Evolutionary conservation across 1,140 invertebrate genomes (phyloP).

Genomic region (Orius laevigatus): DNA sequence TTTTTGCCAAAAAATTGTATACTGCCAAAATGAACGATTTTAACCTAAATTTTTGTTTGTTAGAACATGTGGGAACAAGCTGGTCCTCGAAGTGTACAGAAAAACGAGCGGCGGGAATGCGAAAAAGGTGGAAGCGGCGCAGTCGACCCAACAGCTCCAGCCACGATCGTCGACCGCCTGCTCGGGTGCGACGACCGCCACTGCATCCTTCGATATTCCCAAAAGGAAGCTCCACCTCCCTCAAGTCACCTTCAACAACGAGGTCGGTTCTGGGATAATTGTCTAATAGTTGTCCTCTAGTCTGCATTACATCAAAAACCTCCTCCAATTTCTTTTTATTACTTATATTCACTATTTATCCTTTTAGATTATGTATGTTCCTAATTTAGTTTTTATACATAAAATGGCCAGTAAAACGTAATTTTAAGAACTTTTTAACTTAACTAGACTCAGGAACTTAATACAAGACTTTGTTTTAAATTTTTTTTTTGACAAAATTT

Average conservation of each 20-base stretch:
- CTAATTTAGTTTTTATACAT: constrained; percentile 6
- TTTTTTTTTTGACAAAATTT: constrained; percentile 9
- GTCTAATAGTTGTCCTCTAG: constrained; percentile 21
- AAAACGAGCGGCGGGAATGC: constrained; percentile 24
- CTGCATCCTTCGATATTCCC: constrained; percentile 33
- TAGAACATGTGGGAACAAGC: constrained; percentile 46
- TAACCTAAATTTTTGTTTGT: constrained; percentile 23
- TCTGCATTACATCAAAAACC: neutral
- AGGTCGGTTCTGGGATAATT: constrained; percentile 54
- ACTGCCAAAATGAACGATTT: neutral
- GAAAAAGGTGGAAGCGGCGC: neutral
- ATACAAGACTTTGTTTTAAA: constrained; percentile 12
- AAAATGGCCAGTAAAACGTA: neutral
- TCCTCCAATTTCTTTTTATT: constrained; percentile 3
- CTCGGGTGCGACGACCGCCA: constrained; percentile 26
- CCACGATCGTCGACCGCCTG: constrained; percentile 32
- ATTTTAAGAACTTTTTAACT: constrained; percentile 10
- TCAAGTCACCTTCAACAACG: constrained; percentile 66
- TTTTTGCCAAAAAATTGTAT: constrained; percentile 1
- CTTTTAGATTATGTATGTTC: constrained; percentile 5
- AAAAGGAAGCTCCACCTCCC: constrained; percentile 48
- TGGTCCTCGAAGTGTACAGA: constrained; percentile 62
- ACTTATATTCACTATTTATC: constrained; percentile 5
- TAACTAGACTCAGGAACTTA: constrained; percentile 2
- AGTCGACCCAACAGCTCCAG: constrained; percentile 19